phyloP scores from a whole-genome alignment of 1,140 invertebrate genomes.

The Muscidifurax raptorellus region DNA sequence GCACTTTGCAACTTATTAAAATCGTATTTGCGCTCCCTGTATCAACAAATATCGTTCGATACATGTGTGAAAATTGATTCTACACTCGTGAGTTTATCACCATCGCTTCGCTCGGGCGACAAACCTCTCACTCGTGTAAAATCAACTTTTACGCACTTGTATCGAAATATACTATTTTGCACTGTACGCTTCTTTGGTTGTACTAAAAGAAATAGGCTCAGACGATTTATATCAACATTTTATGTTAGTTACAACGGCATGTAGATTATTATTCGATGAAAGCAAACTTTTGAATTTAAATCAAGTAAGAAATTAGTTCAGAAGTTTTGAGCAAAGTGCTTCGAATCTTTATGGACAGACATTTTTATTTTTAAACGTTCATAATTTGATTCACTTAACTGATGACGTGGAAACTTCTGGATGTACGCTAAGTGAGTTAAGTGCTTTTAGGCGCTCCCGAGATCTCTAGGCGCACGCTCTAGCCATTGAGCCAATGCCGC shows the following conservation, averaged over 20 bases:
- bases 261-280: not conserved
- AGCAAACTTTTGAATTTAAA: too few species aligned
- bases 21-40: too few species aligned
- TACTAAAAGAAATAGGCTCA: not conserved
- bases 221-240: not conserved
- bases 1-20: too few species aligned
- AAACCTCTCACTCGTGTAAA: too few species aligned
- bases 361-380: constrained; percentile 1
- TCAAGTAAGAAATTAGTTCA: not conserved
- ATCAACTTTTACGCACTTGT: too few species aligned
- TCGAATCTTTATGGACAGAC: not conserved
- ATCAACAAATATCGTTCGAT: too few species aligned
- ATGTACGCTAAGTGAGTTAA: not conserved
- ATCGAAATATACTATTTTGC: too few species aligned
- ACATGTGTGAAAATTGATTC: too few species aligned
- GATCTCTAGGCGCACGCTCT: too few species aligned
- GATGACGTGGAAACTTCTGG: constrained; percentile 3
- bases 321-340: not conserved
- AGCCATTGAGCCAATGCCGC: too few species aligned
- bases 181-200: not conserved
- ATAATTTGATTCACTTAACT: constrained; percentile 1
- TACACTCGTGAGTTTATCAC: too few species aligned
- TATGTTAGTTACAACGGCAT: not conserved
- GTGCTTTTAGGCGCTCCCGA: not conserved
- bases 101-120: too few species aligned